Base-by-base conservation (phyloP, 2,113 vertebrate genomes). In the Emydura subglobosa region DNA sequence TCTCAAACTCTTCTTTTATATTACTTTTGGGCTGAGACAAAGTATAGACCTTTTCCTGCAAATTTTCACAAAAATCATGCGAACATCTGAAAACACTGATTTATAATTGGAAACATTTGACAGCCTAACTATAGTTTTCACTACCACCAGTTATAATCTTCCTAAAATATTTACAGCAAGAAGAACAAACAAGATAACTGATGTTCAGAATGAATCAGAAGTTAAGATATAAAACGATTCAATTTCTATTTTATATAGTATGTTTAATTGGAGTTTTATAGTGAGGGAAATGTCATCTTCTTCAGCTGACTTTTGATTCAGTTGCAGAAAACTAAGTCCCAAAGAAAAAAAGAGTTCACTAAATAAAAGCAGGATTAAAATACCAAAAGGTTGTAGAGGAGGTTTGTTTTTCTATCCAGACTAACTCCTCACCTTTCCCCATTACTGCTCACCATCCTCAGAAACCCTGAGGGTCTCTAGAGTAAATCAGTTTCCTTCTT, bases 21-120 rank as follows among this genome's bases (percentile, higher is more conserved):
- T 5, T 79, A 54, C 68, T 79, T 88, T 93, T 93, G 88, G 92
- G 88, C 44, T 94, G 79, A 96, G 92, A 94, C 95, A 94, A 97
- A 95, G 84, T 88, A 79, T 90, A 94, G 96, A 95, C 84, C 68
- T 82, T 93, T 96, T 96, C 86, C 76, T 91, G 88, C 31, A 76
- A 68, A 85, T 96, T 97, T 93, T 93, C 94, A 94, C 88, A 96
- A 85, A 97, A 88, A 97, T 94, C 86, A 13, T 39, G 19, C n/a
- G 88, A 92, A 97, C 95, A 94, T 96, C 92, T 97, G 95, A 97
- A 96, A 97, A 96, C 80, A 92, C 91, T 97, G 95, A 97, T 96
- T 97, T 97, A 91, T 94, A 94, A 96, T 86, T 88, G 95, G 94
- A 94, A 96, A 82, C 49, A 27, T 89, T 95, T 95, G 90, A 95